Conservation (phyloP, 2,888 invertebrate species). For the Romanomermis culicivorax region DNA sequence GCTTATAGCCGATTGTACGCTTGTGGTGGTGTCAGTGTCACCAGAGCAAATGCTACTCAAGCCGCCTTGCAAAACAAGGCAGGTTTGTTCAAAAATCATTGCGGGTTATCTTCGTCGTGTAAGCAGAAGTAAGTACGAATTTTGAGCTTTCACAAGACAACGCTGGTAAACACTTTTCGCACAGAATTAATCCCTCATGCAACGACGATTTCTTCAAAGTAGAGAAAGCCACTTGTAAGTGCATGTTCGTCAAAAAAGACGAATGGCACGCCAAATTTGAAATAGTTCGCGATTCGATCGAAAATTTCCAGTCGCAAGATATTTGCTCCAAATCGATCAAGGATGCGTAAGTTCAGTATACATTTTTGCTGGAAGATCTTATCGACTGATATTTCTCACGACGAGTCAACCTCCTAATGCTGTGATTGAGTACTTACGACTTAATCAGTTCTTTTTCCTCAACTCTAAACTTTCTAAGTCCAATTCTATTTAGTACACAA, state of each 20-base stretch:
- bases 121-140: not conserved
- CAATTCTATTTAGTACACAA: too few relatives aligned
- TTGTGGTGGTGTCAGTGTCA: not conserved
- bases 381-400: too few relatives aligned
- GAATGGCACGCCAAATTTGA: constrained; percentile 12
- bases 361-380: not conserved
- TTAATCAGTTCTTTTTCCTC: not conserved
- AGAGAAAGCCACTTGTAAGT: constrained; percentile 21
- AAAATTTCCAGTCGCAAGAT: not conserved
- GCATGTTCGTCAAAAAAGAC: constrained; percentile 25
- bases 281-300: not conserved
- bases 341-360: not conserved
- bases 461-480: not conserved
- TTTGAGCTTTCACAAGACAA: too few relatives aligned
- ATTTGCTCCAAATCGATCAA: not conserved
- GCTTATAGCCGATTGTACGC: not conserved
- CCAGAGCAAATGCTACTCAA: not conserved
- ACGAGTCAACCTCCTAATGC: too few relatives aligned
- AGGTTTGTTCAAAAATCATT: not conserved
- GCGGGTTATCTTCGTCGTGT: not conserved
- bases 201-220: constrained; percentile 16
- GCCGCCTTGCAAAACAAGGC: not conserved
- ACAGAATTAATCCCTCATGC: constrained; percentile 13
- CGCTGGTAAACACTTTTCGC: too few relatives aligned
- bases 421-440: too few relatives aligned